Conservation (phyloP, 2,113 vertebrate species). For the Actenoides lindsayi region DNA sequence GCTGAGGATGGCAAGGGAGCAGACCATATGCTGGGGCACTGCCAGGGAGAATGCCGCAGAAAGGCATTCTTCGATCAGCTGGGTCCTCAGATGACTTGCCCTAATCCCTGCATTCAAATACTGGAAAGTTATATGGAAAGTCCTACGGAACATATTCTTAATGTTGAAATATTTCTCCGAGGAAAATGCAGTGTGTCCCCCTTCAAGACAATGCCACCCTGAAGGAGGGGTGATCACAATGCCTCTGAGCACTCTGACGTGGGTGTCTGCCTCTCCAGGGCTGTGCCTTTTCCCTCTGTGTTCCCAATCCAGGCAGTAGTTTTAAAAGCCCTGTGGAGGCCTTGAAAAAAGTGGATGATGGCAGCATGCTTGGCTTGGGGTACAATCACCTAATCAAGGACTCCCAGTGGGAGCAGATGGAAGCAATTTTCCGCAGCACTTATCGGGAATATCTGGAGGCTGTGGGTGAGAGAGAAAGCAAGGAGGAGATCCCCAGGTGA, state of each 20-base stretch:
- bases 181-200: background rate
- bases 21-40: background rate
- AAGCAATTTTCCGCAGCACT: constrained; percentile 54
- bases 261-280: background rate
- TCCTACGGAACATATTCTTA: background rate
- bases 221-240: background rate
- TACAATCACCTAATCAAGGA: constrained; percentile 76
- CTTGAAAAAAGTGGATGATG: constrained; percentile 69
- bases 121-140: background rate
- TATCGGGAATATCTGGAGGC: constrained; percentile 54
- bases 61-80: background rate
- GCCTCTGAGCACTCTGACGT: background rate
- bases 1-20: background rate
- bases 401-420: constrained; percentile 69
- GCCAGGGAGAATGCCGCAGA: background rate
- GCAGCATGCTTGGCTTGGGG: constrained; percentile 73
- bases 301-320: constrained; percentile 62
- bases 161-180: background rate
- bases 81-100: background rate
- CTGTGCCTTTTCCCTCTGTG: background rate
- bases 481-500: constrained; percentile 69
- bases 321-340: constrained; percentile 73
- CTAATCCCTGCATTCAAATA: background rate
- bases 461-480: background rate
- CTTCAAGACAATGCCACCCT: background rate